These are phyloP conservation scores for Anodontia alba DNA, from an alignment of 2,888 invertebrate species.

Conservation along the genomic window DNA sequence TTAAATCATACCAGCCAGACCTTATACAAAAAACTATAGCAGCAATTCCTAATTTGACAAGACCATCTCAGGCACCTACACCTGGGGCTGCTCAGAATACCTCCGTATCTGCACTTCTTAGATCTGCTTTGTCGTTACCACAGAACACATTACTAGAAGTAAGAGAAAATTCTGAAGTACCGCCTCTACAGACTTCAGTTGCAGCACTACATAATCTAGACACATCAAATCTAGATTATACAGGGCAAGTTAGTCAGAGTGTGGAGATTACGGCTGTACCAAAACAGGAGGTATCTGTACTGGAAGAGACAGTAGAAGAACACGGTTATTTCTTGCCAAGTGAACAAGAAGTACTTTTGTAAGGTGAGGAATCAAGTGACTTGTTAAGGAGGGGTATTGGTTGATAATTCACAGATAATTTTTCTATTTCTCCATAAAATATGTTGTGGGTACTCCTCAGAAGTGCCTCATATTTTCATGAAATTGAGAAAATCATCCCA, in stretches of 20 bases:
- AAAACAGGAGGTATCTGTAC: neutral
- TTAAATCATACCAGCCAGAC: too few relatives aligned
- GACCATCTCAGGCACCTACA: too few relatives aligned
- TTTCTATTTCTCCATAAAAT: too few relatives aligned
- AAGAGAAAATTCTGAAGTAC: neutral
- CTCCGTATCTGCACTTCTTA: neutral
- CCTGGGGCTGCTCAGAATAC: neutral
- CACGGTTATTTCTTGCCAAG: neutral
- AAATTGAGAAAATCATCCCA: too few relatives aligned
- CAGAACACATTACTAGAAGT: neutral
- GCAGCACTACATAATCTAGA: neutral
- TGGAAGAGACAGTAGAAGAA: conserved; percentile 7
- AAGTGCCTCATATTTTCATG: too few relatives aligned
- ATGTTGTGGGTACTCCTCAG: too few relatives aligned
- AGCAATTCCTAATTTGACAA: too few relatives aligned
- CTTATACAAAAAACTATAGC: too few relatives aligned
- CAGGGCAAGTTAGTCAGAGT: neutral
- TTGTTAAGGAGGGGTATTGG: too few relatives aligned
- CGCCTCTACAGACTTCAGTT: neutral
- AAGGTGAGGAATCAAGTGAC: neutral
- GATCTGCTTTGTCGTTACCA: neutral
- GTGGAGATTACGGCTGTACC: neutral
- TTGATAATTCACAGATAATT: too few relatives aligned
- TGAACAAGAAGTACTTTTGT: neutral
- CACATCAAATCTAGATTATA: neutral